Evolutionary conservation across 92 coral and sea anemone species (phyloP).

Genomic region (Palythoa heliodiscus): DNA sequence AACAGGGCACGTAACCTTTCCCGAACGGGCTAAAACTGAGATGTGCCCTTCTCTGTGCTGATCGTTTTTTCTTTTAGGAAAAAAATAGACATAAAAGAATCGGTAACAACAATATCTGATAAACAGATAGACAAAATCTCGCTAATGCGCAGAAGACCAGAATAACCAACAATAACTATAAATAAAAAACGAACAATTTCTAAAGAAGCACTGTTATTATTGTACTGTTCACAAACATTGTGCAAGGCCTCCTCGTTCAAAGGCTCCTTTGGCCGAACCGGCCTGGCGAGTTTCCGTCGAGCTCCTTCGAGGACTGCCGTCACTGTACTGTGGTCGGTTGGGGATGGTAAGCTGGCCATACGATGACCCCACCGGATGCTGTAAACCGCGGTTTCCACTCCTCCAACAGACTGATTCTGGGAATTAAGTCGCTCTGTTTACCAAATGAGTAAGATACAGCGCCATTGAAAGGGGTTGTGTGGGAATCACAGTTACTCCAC

Average conservation of each 20-base stretch:
- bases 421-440: too few relatives aligned
- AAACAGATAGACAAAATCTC: conserved; percentile 6
- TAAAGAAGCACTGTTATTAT: background rate
- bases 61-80: conserved; percentile 21
- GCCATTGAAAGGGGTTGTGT: background rate
- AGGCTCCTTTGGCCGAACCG: conserved; percentile 51
- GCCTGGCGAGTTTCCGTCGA: conserved; percentile 38
- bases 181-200: background rate
- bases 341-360: background rate
- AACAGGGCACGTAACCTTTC: background rate
- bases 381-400: conserved; percentile 2
- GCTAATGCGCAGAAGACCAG: background rate
- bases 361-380: conserved; percentile 49
- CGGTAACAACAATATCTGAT: background rate
- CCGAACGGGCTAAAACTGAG: conserved; percentile 5
- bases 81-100: background rate
- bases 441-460: background rate
- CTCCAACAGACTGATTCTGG: background rate
- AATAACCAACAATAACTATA: background rate
- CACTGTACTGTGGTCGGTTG: conserved; percentile 36
- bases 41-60: conserved; percentile 23
- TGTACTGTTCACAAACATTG: background rate
- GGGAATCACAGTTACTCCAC: background rate
- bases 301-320: conserved; percentile 36
- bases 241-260: background rate